These are phyloP conservation scores for Cotesia chilonis DNA, from an alignment of 1,140 invertebrate species.

Conservation along the genomic window DNA sequence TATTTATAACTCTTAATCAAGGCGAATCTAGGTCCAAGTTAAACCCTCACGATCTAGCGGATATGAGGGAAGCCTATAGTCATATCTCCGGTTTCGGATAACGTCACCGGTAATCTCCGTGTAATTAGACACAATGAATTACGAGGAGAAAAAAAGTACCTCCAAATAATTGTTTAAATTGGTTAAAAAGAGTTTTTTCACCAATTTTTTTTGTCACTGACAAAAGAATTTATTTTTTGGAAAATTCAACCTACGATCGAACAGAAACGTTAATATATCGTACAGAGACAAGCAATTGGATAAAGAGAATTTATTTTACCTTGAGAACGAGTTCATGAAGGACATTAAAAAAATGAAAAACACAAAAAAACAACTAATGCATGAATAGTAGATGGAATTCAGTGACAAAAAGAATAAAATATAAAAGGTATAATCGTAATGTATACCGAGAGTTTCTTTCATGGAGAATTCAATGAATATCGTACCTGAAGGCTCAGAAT, in stretches of 20 bases:
- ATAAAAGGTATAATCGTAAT: constrained; percentile 30
- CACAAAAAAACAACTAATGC: constrained; percentile 25
- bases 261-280: background rate
- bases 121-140: constrained; percentile 11
- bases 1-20: too few relatives aligned
- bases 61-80: too few relatives aligned
- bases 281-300: background rate
- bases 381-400: constrained; percentile 18
- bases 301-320: constrained; percentile 29
- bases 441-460: constrained; percentile 29
- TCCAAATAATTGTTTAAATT: too few relatives aligned
- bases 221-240: background rate
- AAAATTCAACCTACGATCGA: background rate
- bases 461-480: constrained; percentile 36
- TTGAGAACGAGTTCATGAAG: constrained; percentile 31
- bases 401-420: constrained; percentile 27
- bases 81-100: too few relatives aligned
- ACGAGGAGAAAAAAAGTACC: constrained; percentile 26
- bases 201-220: too few relatives aligned
- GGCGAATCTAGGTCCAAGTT: too few relatives aligned
- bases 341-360: background rate
- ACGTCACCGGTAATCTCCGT: constrained; percentile 3
- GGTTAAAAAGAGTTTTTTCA: too few relatives aligned
- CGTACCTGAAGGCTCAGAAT: constrained; percentile 27
- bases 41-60: too few relatives aligned